A percentile compares a stretch with the other conserved stretches of the same genome.
These are phyloP conservation scores for Scaptomyza polygonia DNA, from an alignment of 2,888 invertebrate species.

Conservation along the genomic window DNA sequence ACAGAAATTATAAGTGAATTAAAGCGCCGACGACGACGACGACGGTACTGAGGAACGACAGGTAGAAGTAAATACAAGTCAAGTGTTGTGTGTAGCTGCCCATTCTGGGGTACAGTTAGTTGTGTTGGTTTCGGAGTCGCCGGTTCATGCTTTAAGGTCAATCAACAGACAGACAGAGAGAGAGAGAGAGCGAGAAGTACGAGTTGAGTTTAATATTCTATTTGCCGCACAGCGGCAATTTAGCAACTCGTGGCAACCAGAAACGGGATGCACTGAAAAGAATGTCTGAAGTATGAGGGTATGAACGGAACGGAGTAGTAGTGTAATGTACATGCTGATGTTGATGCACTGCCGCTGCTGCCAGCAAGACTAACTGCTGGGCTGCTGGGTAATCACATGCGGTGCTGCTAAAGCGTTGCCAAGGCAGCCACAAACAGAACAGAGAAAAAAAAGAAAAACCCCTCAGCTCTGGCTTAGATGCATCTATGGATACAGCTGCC, in stretches of 20 bases:
- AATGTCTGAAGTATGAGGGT: neutral
- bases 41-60: conserved; percentile 11
- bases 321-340: conserved; percentile 28
- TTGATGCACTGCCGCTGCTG: conserved; percentile 36
- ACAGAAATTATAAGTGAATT: conserved; percentile 68
- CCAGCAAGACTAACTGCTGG: conserved; percentile 72
- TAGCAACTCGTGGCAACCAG: conserved; percentile 53
- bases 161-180: conserved; percentile 41
- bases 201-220: conserved; percentile 67
- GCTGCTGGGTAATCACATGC: conserved; percentile 80
- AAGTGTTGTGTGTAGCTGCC: conserved; percentile 21
- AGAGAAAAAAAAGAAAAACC: conserved; percentile 2
- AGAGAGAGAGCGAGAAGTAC: neutral
- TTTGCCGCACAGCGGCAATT: conserved; percentile 75
- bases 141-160: conserved; percentile 71
- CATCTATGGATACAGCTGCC: conserved; percentile 37
- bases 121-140: conserved; percentile 39
- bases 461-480: conserved; percentile 30
- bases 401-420: conserved; percentile 69
- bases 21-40: conserved; percentile 44
- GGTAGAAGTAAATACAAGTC: conserved; percentile 25
- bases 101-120: conserved; percentile 60
- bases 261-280: conserved; percentile 7
- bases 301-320: neutral
- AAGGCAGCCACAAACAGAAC: conserved; percentile 50